Base-by-base conservation (phyloP, 2,113 vertebrate species). In the Melanocharis versteri region DNA sequence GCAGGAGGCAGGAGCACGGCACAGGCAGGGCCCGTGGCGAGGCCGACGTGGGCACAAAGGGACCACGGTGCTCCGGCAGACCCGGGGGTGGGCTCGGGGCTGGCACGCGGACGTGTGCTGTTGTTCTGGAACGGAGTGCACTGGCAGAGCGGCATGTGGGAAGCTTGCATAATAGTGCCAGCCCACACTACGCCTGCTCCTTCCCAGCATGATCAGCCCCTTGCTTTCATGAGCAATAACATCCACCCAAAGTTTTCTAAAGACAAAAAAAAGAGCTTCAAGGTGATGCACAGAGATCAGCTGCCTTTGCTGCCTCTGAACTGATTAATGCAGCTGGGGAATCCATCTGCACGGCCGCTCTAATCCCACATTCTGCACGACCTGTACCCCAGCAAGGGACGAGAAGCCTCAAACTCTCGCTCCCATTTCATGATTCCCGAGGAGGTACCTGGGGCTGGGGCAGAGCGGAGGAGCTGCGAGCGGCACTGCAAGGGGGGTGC, bases 91-190 rank as follows among this genome's bases (percentile, higher is more conserved):
- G 96, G 91, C 86, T 70, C 53, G 16, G 91, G 93, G 95, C 96
- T 89, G 94, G 92, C 94, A 94, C 39, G 4, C n/a, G 77, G 94
- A 44, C 71, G 58, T 53, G 39, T 68, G 94, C 93, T 97, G 96
- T 87, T 89, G 96, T 87, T 95, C 93, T 83, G 96, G 96, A 97
- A 96, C 89, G 78, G 69, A 87, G 95, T 12, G 95, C 96, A 75
- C 83, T 56, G 95, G 90, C 96, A 97, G 42, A 96, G 94, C 76
- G 60, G 94, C 64, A 53, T 93, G 97, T 95, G 94, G 96, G 96
- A 81, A 96, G 96, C 85, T 94, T 97, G 96, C 95, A 97, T 96
- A 96, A 96, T 87, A 80, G 93, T 89, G 93, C 83, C 96, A 95
- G 93, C 96, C 96, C 95, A 97, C 94, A 93, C 92, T 78, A 92